These are phyloP conservation scores for Thamnophis elegans DNA, from an alignment of 2,797 vertebrate genomes.

Conservation along the genomic window DNA sequence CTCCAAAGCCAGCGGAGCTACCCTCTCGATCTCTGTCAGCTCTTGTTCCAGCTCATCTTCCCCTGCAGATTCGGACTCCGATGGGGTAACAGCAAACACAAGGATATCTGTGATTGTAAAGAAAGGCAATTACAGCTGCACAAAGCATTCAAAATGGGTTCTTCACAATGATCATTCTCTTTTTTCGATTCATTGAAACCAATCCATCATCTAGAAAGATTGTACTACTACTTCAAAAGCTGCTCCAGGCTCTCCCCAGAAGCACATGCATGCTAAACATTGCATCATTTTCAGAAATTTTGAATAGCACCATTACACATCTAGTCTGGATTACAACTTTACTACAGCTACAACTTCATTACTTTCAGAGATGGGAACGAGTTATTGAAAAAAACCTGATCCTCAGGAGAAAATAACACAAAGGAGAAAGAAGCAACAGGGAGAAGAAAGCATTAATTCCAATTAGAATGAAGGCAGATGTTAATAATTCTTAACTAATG, in stretches of 20 bases:
- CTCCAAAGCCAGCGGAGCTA: too few species aligned
- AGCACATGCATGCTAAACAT: background rate
- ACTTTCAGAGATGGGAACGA: background rate
- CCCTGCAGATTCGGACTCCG: too few species aligned
- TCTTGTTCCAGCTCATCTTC: too few species aligned
- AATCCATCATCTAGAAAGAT: background rate
- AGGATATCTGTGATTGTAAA: background rate
- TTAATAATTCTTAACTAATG: background rate
- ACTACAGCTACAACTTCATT: background rate
- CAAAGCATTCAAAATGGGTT: background rate
- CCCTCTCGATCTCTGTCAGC: too few species aligned
- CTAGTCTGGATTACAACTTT: background rate
- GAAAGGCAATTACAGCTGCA: background rate
- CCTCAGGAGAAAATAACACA: background rate
- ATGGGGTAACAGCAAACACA: background rate
- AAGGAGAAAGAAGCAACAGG: background rate
- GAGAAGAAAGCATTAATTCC: background rate
- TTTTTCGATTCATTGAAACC: background rate
- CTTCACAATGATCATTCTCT: background rate
- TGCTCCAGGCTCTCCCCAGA: background rate
- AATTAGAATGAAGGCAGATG: background rate
- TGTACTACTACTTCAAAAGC: background rate
- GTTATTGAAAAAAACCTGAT: background rate
- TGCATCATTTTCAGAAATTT: background rate
- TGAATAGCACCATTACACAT: background rate